Evolutionary conservation across 2,113 vertebrate species (phyloP).

Genomic region (Chloroceryle aenea): DNA sequence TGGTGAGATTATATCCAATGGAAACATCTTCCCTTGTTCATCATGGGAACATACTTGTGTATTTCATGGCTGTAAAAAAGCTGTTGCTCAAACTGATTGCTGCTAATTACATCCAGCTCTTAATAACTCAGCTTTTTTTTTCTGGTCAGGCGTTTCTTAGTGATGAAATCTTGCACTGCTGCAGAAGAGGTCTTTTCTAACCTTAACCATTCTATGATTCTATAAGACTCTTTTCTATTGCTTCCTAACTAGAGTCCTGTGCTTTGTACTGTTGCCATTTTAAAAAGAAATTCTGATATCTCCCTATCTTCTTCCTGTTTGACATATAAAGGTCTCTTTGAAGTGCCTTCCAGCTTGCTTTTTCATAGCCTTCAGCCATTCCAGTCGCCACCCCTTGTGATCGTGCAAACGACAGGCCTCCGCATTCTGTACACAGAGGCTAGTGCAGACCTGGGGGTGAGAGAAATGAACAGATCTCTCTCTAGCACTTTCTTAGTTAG

Average conservation of each 20-base stretch:
- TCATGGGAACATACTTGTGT: background rate
- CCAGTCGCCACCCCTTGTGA: rapidly evolving
- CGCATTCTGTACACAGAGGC: background rate
- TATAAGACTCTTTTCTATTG: background rate
- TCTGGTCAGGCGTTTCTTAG: background rate
- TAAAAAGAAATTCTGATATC: background rate
- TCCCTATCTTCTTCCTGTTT: background rate
- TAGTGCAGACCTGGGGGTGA: background rate
- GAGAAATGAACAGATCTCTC: background rate
- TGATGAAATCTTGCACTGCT: background rate
- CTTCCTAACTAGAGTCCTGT: background rate
- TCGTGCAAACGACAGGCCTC: background rate
- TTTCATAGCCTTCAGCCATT: background rate
- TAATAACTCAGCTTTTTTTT: background rate
- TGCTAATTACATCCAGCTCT: background rate
- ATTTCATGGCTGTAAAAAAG: background rate
- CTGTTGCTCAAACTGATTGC: background rate
- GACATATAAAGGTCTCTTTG: background rate
- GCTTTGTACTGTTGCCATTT: background rate
- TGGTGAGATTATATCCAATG: background rate
- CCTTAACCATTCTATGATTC: too few relatives aligned
- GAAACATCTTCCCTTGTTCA: background rate
- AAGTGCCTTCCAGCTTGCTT: background rate
- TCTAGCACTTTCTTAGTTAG: background rate
- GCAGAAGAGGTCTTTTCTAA: background rate